A percentile compares a stretch with the other conserved stretches of the same genome.
Evolutionary conservation across 1,140 invertebrate species (phyloP).

Genomic region (Drosophila bocki): DNA sequence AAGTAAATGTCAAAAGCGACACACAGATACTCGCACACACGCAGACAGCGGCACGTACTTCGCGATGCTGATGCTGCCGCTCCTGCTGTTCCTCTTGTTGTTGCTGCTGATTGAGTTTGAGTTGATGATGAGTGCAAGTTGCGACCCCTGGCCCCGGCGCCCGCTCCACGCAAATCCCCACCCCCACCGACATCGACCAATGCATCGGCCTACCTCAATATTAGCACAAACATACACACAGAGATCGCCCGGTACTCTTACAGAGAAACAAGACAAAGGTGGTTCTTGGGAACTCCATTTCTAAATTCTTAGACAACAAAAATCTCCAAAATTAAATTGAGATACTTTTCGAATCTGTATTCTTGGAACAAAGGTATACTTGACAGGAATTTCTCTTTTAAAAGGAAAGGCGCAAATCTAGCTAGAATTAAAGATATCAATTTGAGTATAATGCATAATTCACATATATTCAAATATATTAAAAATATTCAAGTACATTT

Average conservation of each 20-base stretch:
- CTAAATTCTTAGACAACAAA: too few relatives aligned
- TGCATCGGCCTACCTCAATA: conserved; percentile 74
- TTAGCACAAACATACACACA: conserved; percentile 56
- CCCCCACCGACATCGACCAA: conserved; percentile 15
- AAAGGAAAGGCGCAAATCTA: too few relatives aligned
- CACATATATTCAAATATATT: too few relatives aligned
- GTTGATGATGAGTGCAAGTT: conserved; percentile 75
- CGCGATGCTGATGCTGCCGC: conserved; percentile 41
- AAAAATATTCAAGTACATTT: too few relatives aligned
- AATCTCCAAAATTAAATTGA: too few relatives aligned
- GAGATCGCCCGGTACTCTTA: conserved; percentile 5
- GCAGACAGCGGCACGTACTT: conserved; percentile 18
- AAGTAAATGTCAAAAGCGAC: conserved; percentile 82
- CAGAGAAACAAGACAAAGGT: conserved; percentile 1
- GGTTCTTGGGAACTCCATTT: neutral
- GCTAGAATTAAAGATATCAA: too few relatives aligned
- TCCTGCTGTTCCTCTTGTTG: conserved; percentile 37
- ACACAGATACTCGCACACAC: conserved; percentile 52
- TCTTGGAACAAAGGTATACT: too few relatives aligned
- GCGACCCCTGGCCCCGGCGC: conserved; percentile 46
- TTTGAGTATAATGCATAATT: too few relatives aligned
- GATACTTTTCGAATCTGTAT: too few relatives aligned
- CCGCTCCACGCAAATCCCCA: conserved; percentile 3
- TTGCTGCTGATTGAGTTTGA: conserved; percentile 76
- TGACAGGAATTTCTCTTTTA: too few relatives aligned